Base-by-base conservation (phyloP, 2,888 invertebrate genomes). In the Cerastis rubricosa region DNA sequence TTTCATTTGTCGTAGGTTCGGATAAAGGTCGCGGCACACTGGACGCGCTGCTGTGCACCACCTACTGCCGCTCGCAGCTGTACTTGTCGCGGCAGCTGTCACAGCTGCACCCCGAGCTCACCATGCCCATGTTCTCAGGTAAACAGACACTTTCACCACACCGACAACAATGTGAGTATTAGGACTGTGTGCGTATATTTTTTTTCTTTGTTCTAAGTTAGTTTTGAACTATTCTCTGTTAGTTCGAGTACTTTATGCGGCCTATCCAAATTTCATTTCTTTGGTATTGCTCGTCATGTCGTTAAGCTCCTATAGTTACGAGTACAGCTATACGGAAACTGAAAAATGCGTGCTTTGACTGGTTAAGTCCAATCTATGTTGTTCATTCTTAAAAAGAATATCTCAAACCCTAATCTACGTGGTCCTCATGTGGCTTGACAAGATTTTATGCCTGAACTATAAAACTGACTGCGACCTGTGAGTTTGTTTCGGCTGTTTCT, bases 121-220 rank as follows among this genome's bases (percentile, higher is more conserved):
- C 99, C 45, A 99, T 99, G 99, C 99, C 99, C 0, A 99, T 99
- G 98, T 99, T 99, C 96, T 99, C 99, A 92, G 99, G 99, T 99
- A 64, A 83, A 49, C n/a, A 49, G 47, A 29, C 19, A 19, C 3
- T 19, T n/a, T n/a, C 35, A 74, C n/a, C n/a, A 73, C n/a, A 45
- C 7, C 29, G 17, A 43, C 11, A 22, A 22, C 12, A 14, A 40
- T 6, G 14, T 19, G 17, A 59, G 9, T 29, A 29, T 54, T 14
- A 57, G 25, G 57, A 57, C 14, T 25, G 7, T 57, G 25, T 25
- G n/a, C 4, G 12, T 54, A 25, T 22, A 22, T 51, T 17, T 47
- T 17, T 47, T 47, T 47, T 17, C 17, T 47, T 47, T 47, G 6
- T 47, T 22, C 49, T 22, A 22, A 22, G 49, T 49, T 22, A 49